Conservation (phyloP, 2,113 vertebrate species). For the Callionymus lyra region DNA sequence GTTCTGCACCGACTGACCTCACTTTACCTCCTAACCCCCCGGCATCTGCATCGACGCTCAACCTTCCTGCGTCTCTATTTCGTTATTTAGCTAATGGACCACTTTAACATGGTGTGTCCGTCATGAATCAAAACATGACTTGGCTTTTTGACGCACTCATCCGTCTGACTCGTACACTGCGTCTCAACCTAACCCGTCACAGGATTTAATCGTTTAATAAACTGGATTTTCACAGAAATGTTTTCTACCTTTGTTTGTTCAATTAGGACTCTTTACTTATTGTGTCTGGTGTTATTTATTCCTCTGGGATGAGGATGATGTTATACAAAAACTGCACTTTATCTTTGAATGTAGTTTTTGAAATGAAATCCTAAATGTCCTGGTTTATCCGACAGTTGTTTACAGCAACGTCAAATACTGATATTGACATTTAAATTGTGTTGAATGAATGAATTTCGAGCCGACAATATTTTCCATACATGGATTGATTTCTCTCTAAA, state of each 20-base stretch:
- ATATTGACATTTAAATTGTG: too few relatives aligned
- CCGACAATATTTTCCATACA: too few relatives aligned
- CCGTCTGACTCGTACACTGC: conserved; percentile 14
- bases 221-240: background rate
- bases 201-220: conserved; percentile 11
- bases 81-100: conserved; percentile 29
- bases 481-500: too few relatives aligned
- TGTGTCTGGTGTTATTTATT: too few relatives aligned
- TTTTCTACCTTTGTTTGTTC: conserved; percentile 2
- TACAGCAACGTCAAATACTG: too few relatives aligned
- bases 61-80: background rate
- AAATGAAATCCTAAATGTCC: too few relatives aligned
- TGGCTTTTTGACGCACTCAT: conserved; percentile 16
- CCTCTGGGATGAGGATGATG: too few relatives aligned
- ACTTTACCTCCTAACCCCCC: conserved; percentile 7
- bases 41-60: background rate
- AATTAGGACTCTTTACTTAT: background rate
- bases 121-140: conserved; percentile 11
- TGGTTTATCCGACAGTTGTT: too few relatives aligned
- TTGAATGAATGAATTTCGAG: too few relatives aligned
- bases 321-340: too few relatives aligned
- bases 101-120: background rate
- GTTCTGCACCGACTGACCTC: conserved; percentile 19
- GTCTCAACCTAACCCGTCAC: conserved; percentile 14
- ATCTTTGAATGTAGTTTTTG: too few relatives aligned